phyloP scores from a whole-genome alignment of 2,797 vertebrate species.

The Phoeniculus purpureus region DNA sequence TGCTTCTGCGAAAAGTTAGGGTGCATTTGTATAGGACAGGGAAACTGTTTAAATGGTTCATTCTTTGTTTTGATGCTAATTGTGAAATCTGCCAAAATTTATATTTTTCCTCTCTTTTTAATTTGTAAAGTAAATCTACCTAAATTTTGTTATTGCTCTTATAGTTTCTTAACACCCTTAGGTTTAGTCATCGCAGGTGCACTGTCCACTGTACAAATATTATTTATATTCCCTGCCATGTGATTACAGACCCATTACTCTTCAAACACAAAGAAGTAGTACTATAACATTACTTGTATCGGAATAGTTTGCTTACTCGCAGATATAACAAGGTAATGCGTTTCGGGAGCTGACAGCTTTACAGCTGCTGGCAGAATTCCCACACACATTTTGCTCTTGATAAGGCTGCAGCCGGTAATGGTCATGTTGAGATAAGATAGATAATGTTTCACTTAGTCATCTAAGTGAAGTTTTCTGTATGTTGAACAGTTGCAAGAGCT shows the following conservation, averaged over 20 bases:
- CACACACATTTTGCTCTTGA: neutral
- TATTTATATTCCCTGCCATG: neutral
- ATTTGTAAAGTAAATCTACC: neutral
- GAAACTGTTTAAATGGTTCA: rapidly evolving
- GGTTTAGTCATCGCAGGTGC: neutral
- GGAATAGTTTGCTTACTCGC: neutral
- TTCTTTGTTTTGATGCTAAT: neutral
- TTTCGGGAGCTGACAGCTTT: neutral
- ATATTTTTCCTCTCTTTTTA: neutral
- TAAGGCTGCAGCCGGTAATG: slow-evolving; percentile 13
- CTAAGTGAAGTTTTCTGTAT: neutral
- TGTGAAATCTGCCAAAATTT: neutral
- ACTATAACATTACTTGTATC: neutral
- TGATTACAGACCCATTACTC: neutral
- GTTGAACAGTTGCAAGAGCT: neutral
- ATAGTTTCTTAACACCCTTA: neutral
- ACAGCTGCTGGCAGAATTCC: slow-evolving; percentile 31
- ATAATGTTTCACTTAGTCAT: neutral
- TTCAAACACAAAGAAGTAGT: neutral
- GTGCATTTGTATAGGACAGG: neutral
- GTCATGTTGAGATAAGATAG: neutral
- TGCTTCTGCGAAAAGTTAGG: neutral
- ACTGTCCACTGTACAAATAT: neutral
- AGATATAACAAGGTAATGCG: neutral
- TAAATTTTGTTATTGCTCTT: neutral